Evolutionary conservation across 2,113 vertebrate species (phyloP).

Genomic region (Psittacula cyanocephala): DNA sequence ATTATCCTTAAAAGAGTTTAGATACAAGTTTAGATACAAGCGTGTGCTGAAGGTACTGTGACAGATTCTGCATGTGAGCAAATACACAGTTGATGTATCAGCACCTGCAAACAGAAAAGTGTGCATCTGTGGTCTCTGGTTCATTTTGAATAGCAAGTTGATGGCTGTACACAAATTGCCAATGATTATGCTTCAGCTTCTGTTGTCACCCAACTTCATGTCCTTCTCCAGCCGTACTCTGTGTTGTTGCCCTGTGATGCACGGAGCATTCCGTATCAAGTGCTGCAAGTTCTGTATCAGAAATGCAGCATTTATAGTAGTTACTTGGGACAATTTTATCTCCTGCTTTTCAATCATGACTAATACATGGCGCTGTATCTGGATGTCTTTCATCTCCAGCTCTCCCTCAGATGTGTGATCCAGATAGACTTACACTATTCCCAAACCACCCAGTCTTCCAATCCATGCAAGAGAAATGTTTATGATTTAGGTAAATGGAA

Average conservation of each 20-base stretch:
- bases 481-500: background rate
- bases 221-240: background rate
- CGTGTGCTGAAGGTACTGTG: background rate
- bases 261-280: background rate
- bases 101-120: background rate
- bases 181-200: background rate
- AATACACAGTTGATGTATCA: background rate
- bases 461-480: background rate
- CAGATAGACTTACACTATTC: background rate
- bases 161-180: background rate
- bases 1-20: background rate
- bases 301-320: background rate
- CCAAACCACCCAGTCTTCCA: background rate
- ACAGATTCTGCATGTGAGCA: background rate
- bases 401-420: background rate
- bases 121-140: background rate
- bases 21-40: background rate
- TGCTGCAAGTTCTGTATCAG: background rate
- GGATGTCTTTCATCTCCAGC: background rate
- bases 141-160: background rate
- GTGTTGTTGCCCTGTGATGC: background rate
- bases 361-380: background rate
- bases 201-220: background rate
- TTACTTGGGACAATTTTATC: slow-evolving; percentile 11
- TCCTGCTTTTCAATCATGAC: slow-evolving; percentile 28